Conservation (phyloP, 2,888 invertebrate genomes). For the Rhamnusium bicolor region DNA sequence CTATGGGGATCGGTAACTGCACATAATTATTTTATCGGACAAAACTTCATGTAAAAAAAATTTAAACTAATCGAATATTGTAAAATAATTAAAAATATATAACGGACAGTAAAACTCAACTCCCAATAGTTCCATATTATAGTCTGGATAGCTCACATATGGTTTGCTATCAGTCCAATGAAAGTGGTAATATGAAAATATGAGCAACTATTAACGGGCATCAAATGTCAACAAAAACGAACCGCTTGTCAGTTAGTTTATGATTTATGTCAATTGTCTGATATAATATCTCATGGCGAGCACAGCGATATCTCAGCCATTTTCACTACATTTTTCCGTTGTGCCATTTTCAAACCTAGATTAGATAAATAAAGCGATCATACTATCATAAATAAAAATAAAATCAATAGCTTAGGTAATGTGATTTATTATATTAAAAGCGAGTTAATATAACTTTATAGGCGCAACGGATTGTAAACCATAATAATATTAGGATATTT, state of each 20-base stretch:
- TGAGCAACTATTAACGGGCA: constrained; percentile 26
- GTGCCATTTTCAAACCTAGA: constrained; percentile 26
- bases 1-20: no score
- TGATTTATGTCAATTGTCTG: constrained; percentile 41
- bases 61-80: no score
- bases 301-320: constrained; percentile 36
- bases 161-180: neutral
- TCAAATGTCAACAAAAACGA: constrained; percentile 34
- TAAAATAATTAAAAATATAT: neutral
- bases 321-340: constrained; percentile 14
- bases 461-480: neutral
- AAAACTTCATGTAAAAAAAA: no score
- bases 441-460: neutral
- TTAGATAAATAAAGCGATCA: constrained; percentile 12
- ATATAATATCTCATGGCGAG: constrained; percentile 31
- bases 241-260: constrained; percentile 16
- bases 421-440: constrained; percentile 13
- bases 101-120: constrained; percentile 5
- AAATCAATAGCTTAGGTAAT: neutral
- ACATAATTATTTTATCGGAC: no score
- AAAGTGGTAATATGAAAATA: constrained; percentile 27
- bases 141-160: neutral
- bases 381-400: neutral
- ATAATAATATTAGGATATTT: no score
- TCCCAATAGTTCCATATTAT: neutral